Percentiles rank a stretch among this genome's conserved stretches.
These are phyloP conservation scores for Hirtodrosophila histrioides DNA, from an alignment of 2,888 invertebrate genomes.

Conservation along the genomic window DNA sequence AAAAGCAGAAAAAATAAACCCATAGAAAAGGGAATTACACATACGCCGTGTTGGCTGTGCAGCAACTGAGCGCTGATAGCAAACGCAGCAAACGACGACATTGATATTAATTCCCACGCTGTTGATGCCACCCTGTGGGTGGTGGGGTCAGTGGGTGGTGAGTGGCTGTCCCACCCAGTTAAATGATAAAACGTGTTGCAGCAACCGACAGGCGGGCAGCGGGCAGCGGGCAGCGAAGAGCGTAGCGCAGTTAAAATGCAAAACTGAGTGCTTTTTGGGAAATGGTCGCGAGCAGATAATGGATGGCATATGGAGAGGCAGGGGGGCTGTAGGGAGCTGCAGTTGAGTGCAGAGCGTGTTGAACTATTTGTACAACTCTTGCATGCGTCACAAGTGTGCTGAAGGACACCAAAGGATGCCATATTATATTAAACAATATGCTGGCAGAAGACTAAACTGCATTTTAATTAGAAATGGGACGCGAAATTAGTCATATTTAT, in stretches of 20 bases:
- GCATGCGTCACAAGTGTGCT: constrained; percentile 1
- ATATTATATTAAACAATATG: too few relatives aligned
- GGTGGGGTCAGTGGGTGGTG: constrained; percentile 18
- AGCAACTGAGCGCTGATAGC: constrained; percentile 62
- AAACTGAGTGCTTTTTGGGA: constrained; percentile 62
- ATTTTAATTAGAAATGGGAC: too few relatives aligned
- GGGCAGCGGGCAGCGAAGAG: constrained; percentile 9
- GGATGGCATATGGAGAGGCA: constrained; percentile 24
- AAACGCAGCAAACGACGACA: constrained; percentile 60
- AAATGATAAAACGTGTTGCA: constrained; percentile 74
- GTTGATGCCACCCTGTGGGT: constrained; percentile 48
- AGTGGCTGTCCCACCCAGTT: constrained; percentile 40
- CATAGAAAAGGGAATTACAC: constrained; percentile 62
- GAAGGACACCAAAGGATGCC: too few relatives aligned
- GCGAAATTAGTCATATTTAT: too few relatives aligned
- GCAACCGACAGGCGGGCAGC: constrained; percentile 11
- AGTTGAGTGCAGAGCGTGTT: constrained; percentile 17
- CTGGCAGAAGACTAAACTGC: too few relatives aligned
- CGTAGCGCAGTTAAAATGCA: constrained; percentile 53
- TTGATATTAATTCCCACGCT: constrained; percentile 77
- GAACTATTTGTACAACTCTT: constrained; percentile 16
- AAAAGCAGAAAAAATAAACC: constrained; percentile 55
- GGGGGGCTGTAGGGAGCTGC: background rate
- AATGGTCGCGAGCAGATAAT: constrained; percentile 52
- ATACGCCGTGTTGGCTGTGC: constrained; percentile 72